Conservation (phyloP, 2,797 vertebrate species). For the Crax fasciolata region DNA sequence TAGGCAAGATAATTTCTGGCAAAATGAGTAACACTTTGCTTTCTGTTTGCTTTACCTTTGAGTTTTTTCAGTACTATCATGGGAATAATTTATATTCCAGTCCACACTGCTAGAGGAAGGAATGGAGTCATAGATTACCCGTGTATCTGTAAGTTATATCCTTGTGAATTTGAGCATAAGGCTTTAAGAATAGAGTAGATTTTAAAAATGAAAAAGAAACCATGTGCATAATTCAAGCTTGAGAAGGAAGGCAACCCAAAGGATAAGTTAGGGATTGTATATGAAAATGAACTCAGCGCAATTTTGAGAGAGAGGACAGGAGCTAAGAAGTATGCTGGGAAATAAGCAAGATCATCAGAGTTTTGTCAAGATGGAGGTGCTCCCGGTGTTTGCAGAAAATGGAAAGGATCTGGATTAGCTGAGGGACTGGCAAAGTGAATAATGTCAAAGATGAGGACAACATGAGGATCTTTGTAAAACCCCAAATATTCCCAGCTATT, state of each 20-base stretch:
- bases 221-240: background rate
- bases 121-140: background rate
- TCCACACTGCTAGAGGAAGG: background rate
- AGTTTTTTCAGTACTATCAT: constrained; percentile 25
- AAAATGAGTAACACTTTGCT: constrained; percentile 11
- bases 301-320: background rate
- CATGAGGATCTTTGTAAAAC: background rate
- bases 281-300: background rate
- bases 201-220: background rate
- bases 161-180: constrained; percentile 29
- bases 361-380: background rate
- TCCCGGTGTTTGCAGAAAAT: background rate
- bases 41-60: constrained; percentile 32
- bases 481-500: background rate
- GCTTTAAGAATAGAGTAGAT: background rate
- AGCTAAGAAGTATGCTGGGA: background rate
- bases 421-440: background rate
- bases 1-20: background rate
- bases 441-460: background rate
- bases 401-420: background rate
- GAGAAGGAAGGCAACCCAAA: background rate
- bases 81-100: constrained; percentile 37
- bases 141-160: constrained; percentile 28
- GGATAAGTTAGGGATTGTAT: background rate
- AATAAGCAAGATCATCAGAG: background rate